A percentile compares a stretch with the other conserved stretches of the same genome.
phyloP scores from a whole-genome alignment of 2,113 vertebrate species.

The Callospermophilus lateralis region DNA sequence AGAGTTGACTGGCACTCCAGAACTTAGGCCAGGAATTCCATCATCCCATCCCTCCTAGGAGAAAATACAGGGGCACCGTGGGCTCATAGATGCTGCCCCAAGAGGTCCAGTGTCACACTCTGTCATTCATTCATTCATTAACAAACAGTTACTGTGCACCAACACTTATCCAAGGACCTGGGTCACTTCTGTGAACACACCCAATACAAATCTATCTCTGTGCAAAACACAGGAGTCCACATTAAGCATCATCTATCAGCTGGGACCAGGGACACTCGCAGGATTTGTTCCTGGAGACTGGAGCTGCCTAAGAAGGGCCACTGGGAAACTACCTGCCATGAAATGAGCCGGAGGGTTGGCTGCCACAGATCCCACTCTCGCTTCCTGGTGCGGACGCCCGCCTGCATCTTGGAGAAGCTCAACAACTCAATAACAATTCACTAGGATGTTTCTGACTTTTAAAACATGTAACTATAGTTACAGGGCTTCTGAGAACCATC shows the following conservation, averaged over 20 bases:
- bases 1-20: background rate
- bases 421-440: constrained; percentile 69
- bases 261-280: background rate
- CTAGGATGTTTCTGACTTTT: constrained; percentile 68
- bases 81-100: background rate
- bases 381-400: background rate
- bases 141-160: background rate
- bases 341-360: background rate
- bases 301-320: background rate
- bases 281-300: background rate
- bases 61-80: background rate
- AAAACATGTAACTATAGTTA: constrained; percentile 79
- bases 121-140: background rate
- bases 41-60: background rate
- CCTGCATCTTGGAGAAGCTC: constrained; percentile 29
- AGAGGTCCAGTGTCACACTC: background rate
- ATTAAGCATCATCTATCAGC: background rate
- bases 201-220: background rate
- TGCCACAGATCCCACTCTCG: background rate
- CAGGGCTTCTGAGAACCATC: constrained; percentile 77
- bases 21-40: background rate
- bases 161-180: background rate
- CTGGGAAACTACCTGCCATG: constrained; percentile 1
- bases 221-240: background rate
- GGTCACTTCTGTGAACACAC: background rate